These are phyloP conservation scores for Stylophora pistillata DNA, from an alignment of 64 coral and sea anemone genomes.

Conservation along the genomic window DNA sequence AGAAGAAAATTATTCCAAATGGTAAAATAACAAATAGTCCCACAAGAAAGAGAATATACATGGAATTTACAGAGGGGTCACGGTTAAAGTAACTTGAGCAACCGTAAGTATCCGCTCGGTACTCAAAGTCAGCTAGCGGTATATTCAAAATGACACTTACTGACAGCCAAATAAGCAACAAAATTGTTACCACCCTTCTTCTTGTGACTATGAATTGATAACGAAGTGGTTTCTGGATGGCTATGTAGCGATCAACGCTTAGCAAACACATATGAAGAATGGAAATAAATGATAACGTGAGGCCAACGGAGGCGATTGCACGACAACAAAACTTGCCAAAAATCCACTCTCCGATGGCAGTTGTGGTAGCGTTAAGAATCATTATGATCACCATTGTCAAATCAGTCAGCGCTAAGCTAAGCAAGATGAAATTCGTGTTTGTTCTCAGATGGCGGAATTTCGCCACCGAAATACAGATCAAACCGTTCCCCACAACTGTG, in stretches of 20 bases:
- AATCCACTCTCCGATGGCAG: slow-evolving; percentile 62
- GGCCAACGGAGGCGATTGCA: slow-evolving; percentile 46
- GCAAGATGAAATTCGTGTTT: slow-evolving; percentile 72
- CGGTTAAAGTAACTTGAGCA: slow-evolving; percentile 38
- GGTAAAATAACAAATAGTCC: slow-evolving; percentile 61
- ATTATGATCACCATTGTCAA: slow-evolving; percentile 84
- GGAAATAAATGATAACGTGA: slow-evolving; percentile 74
- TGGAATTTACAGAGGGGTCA: background rate
- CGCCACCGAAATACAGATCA: slow-evolving; percentile 61
- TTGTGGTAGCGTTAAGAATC: slow-evolving; percentile 66
- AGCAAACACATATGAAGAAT: slow-evolving; percentile 85
- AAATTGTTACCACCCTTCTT: slow-evolving; percentile 26
- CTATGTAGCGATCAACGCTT: slow-evolving; percentile 87
- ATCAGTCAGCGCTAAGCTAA: slow-evolving; percentile 86
- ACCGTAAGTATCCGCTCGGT: slow-evolving; percentile 77
- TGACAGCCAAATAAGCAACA: slow-evolving; percentile 65
- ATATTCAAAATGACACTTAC: slow-evolving; percentile 52
- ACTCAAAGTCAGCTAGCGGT: slow-evolving; percentile 67
- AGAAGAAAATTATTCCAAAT: slow-evolving; percentile 67
- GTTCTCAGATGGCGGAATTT: slow-evolving; percentile 73
- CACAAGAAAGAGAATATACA: slow-evolving; percentile 75
- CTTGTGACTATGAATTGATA: slow-evolving; percentile 69
- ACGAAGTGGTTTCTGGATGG: slow-evolving; percentile 83
- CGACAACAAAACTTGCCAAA: slow-evolving; percentile 68
- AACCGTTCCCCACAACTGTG: slow-evolving; percentile 67